Evolutionary conservation across 2,113 vertebrate species (phyloP).

Genomic region (Hippocampus mohnikei): DNA sequence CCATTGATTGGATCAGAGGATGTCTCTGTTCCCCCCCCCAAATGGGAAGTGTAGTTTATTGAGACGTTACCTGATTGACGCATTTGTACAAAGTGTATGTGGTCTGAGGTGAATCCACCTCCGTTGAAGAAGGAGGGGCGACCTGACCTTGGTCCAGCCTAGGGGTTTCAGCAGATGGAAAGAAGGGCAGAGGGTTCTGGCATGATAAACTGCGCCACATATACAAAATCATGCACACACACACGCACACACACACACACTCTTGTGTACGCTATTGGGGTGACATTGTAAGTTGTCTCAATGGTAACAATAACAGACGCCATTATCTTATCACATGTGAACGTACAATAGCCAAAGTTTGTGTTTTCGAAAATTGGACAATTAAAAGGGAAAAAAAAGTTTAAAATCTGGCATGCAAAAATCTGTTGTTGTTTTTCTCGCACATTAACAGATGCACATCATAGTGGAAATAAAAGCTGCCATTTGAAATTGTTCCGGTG

Average conservation of each 20-base stretch:
- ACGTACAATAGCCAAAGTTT: not conserved
- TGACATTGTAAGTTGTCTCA: slow-evolving; percentile 56
- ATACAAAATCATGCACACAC: slow-evolving; percentile 33
- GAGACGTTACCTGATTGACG: not conserved
- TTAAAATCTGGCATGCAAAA: slow-evolving; percentile 17
- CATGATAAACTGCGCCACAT: slow-evolving; percentile 37
- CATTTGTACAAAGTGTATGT: slow-evolving; percentile 10
- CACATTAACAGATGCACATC: slow-evolving; percentile 61
- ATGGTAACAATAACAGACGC: not conserved
- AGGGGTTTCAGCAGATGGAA: slow-evolving; percentile 68
- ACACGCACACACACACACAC: slow-evolving; percentile 2
- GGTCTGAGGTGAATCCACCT: slow-evolving; percentile 26
- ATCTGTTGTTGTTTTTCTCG: slow-evolving; percentile 40
- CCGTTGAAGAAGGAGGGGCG: slow-evolving; percentile 31
- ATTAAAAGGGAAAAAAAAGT: slow-evolving; percentile 1
- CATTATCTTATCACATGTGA: not conserved
- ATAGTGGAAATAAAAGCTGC: slow-evolving; percentile 48
- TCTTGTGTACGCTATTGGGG: slow-evolving; percentile 44
- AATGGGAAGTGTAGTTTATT: slow-evolving; percentile 2
- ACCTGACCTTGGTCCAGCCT: slow-evolving; percentile 69
- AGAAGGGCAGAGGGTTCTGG: slow-evolving; percentile 65
- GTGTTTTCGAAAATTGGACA: not conserved
- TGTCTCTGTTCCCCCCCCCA: not conserved
- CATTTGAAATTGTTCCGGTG: slow-evolving; percentile 46
- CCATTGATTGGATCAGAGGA: not conserved